Base-by-base conservation (phyloP, 2,888 invertebrate species). In the Diarsia brunnea region DNA sequence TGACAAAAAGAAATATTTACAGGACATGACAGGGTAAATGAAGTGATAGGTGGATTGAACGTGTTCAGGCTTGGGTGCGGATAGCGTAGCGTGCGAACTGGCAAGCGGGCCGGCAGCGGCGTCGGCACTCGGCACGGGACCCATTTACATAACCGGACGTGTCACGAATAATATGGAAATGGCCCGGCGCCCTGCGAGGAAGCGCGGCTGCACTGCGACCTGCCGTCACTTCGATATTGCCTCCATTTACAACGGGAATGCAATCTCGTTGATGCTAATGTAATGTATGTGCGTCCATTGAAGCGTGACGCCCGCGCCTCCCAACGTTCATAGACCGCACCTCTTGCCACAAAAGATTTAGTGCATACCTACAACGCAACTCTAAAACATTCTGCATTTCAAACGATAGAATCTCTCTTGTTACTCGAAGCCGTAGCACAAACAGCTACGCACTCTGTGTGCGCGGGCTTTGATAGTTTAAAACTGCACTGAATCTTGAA, bases 141-240 rank as follows among this genome's bases (percentile, higher is more conserved):
- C 86, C 88, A 95, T 96, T 96, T 94, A 93, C 96, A 96, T 96
- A 93, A 92, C 92, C 92, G 95, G 94, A 96, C 96, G 96, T 95
- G 96, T 91, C 90, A 91, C 90, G 95, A 96, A 96, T 96, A 95
- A 95, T 94, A 95, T 96, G 95, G 93, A 95, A 95, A 95, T 95
- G 93, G 92, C 93, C 88, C 88, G 87, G 84, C 88, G 84, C 87
- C 81, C 84, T 81, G 83, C 86, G 90, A 89, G 86, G 88, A 89
- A 89, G 87, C 82, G 79, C 84, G 87, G 83, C 82, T 90, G 90
- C 89, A 90, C 90, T 86, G 87, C 89, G 90, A 89, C 89, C 92
- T 89, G 86, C 87, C 89, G 88, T 88, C 89, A 87, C 90, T 90
- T 89, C 93, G 91, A 93, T 94, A 95, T 93, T 91, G 91, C 92